Evolutionary conservation across 2,113 vertebrate species (phyloP).

Genomic region (Psophia crepitans): DNA sequence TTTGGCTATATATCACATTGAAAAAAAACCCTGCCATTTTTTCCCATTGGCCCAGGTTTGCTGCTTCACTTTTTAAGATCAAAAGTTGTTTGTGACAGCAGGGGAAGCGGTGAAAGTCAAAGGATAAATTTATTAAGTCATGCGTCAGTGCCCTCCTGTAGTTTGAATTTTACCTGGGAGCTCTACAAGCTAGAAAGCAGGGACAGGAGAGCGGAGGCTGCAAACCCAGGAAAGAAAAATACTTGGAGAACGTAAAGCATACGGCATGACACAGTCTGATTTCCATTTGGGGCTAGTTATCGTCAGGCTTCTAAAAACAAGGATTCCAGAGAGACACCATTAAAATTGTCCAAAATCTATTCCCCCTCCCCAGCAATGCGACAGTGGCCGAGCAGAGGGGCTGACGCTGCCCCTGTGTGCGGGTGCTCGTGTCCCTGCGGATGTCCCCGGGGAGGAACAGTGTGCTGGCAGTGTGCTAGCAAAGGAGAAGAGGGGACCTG

Average conservation of each 20-base stretch:
- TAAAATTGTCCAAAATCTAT: not conserved
- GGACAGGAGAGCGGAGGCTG: not conserved
- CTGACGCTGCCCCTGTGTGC: not conserved
- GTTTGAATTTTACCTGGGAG: not conserved
- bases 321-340: not conserved
- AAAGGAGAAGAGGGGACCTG: not conserved
- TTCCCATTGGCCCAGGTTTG: not conserved
- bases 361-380: not conserved
- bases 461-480: fast-evolving
- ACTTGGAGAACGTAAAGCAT: not conserved
- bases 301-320: not conserved
- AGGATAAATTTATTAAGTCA: not conserved
- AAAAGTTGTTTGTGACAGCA: not conserved
- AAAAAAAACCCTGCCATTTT: not conserved
- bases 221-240: not conserved
- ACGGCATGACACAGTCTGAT: not conserved
- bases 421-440: not conserved
- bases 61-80: not conserved
- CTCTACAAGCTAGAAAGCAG: not conserved
- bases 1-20: not conserved
- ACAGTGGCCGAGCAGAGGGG: not conserved
- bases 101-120: not conserved
- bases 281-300: not conserved
- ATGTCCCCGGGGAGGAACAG: not conserved
- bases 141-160: not conserved